Evolutionary conservation across 2,113 vertebrate genomes (phyloP).

Genomic region (Dicaeum eximium): DNA sequence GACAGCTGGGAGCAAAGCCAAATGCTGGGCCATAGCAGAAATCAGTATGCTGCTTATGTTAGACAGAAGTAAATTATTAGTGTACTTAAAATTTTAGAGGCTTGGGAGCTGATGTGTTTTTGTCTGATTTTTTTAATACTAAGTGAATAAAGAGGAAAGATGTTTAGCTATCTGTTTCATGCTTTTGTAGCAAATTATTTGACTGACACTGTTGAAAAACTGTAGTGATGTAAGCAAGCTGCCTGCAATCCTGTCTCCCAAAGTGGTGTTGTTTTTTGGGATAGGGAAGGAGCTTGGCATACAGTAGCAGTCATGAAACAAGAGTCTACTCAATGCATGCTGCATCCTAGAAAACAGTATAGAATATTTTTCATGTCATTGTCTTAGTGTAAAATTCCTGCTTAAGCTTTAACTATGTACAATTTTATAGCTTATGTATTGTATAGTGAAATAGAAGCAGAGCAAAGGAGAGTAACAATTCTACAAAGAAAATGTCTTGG

Average conservation of each 20-base stretch:
- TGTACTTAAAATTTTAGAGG: neutral
- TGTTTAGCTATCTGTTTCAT: neutral
- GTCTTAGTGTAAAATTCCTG: neutral
- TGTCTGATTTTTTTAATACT: neutral
- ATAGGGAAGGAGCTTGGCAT: neutral
- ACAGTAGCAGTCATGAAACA: neutral
- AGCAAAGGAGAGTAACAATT: neutral
- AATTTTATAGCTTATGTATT: neutral
- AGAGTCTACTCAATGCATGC: neutral
- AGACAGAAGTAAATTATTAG: neutral
- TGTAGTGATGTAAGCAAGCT: neutral
- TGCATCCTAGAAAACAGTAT: neutral
- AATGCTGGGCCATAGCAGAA: neutral
- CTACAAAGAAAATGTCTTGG: neutral
- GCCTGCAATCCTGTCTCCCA: neutral
- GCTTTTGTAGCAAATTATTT: neutral
- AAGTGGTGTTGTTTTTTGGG: neutral
- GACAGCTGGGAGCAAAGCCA: slow-evolving; percentile 21
- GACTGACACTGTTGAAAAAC: neutral
- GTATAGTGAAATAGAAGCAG: neutral
- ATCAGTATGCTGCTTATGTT: neutral
- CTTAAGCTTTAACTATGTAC: neutral
- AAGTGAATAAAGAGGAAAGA: neutral
- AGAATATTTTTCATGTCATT: neutral
- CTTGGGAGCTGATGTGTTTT: neutral